A percentile compares a stretch with the other conserved stretches of the same genome.
These are phyloP conservation scores for Rhabdomys pumilio DNA, from an alignment of 2,797 vertebrate species.

Conservation along the genomic window DNA sequence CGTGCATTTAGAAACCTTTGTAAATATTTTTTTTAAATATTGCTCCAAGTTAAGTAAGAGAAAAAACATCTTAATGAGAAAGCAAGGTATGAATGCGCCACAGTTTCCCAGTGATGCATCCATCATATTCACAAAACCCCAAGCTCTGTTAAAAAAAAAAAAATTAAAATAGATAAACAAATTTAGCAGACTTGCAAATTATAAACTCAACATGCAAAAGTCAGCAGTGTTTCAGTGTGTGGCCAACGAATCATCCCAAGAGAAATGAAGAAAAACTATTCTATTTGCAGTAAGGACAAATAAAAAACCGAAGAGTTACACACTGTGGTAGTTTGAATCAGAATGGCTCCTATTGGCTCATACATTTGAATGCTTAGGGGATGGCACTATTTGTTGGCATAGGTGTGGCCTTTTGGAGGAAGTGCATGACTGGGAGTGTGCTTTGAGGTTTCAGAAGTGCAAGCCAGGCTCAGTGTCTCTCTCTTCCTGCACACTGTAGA, in stretches of 20 bases:
- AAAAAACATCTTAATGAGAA: neutral
- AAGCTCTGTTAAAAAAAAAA: neutral
- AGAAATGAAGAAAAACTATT: neutral
- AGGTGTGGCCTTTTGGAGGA: neutral
- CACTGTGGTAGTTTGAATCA: neutral
- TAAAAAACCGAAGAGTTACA: neutral
- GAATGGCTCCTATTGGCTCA: too few species aligned
- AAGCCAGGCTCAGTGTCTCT: neutral
- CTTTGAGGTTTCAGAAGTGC: neutral
- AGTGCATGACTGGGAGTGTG: neutral
- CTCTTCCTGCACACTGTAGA: neutral
- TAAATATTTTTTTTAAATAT: slow-evolving; percentile 35
- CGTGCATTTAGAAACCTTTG: slow-evolving; percentile 14
- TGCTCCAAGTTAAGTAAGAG: neutral
- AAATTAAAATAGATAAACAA: neutral
- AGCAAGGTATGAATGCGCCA: neutral
- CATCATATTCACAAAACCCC: neutral
- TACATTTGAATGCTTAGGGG: neutral
- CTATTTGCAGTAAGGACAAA: neutral
- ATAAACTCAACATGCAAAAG: neutral
- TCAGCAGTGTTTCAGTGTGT: neutral
- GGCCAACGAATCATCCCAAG: neutral
- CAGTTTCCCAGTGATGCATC: neutral
- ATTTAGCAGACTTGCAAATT: neutral
- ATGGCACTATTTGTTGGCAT: neutral